Percentiles rank a stretch among this genome's conserved stretches.
Evolutionary conservation across 2,113 vertebrate genomes (phyloP).

Genomic region (Psophia crepitans): DNA sequence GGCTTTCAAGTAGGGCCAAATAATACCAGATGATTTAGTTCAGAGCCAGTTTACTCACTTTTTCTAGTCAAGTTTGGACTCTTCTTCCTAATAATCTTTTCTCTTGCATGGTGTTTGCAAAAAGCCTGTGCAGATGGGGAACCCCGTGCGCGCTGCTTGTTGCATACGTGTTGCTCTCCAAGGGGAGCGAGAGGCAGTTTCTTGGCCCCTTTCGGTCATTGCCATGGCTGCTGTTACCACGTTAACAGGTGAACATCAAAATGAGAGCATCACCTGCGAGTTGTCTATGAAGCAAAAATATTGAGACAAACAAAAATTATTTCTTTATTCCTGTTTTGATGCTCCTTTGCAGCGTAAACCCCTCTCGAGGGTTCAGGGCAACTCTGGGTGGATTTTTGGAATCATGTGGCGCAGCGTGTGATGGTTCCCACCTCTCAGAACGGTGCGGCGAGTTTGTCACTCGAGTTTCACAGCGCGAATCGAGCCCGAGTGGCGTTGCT

Average conservation of each 20-base stretch:
- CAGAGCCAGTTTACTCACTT: background rate
- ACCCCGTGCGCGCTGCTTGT: rapidly evolving
- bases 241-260: background rate
- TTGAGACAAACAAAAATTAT: background rate
- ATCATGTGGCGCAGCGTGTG: background rate
- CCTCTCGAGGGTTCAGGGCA: rapidly evolving
- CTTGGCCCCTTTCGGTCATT: background rate
- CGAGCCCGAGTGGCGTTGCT: background rate
- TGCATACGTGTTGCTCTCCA: rapidly evolving
- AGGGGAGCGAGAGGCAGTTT: rapidly evolving
- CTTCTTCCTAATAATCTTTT: background rate
- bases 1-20: background rate
- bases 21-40: background rate
- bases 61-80: background rate
- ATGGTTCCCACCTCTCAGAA: background rate
- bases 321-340: too few relatives aligned
- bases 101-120: background rate
- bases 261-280: rapidly evolving
- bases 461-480: too few relatives aligned
- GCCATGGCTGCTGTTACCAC: background rate
- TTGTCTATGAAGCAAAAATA: background rate
- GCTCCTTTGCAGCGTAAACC: background rate
- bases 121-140: background rate
- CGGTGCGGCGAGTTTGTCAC: rapidly evolving
- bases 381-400: too few relatives aligned